Conservation (phyloP, 2,888 invertebrate species). For the Morpho helenor region DNA sequence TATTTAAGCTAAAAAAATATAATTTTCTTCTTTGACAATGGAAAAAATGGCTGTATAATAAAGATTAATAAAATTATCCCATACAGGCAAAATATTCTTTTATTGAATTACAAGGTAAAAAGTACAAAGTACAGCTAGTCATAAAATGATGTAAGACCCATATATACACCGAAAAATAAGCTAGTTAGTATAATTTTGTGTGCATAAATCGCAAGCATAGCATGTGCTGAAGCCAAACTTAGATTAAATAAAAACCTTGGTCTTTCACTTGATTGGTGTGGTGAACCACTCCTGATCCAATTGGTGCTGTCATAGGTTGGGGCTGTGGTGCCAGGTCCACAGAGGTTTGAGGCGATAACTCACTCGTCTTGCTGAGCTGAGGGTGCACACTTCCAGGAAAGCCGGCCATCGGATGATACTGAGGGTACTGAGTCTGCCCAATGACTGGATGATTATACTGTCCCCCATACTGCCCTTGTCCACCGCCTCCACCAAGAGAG, state of each 20-base stretch:
- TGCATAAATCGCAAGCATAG: constrained; percentile 66
- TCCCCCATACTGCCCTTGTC: constrained; percentile 79
- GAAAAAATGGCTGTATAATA: no score
- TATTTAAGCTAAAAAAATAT: no score
- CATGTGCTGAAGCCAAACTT: constrained; percentile 60
- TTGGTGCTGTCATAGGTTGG: constrained; percentile 55
- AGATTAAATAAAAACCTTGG: constrained; percentile 69
- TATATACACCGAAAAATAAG: constrained; percentile 7
- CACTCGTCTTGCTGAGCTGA: constrained; percentile 74
- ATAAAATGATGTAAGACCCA: background rate
- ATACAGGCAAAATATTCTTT: no score
- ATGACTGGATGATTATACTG: constrained; percentile 87
- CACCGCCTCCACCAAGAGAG: constrained; percentile 81
- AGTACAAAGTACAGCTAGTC: background rate
- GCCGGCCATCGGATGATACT: constrained; percentile 74
- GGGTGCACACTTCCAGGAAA: constrained; percentile 70
- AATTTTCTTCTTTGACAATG: no score
- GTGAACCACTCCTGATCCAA: constrained; percentile 69
- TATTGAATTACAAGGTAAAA: no score
- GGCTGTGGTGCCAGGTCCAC: constrained; percentile 62
- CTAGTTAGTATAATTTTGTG: constrained; percentile 13
- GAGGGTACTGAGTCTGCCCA: constrained; percentile 74
- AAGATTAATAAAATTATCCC: no score
- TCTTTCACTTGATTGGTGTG: constrained; percentile 76
- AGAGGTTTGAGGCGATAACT: constrained; percentile 71